Evolutionary conservation across 2,113 vertebrate species (phyloP).

Genomic region (Athene noctua): DNA sequence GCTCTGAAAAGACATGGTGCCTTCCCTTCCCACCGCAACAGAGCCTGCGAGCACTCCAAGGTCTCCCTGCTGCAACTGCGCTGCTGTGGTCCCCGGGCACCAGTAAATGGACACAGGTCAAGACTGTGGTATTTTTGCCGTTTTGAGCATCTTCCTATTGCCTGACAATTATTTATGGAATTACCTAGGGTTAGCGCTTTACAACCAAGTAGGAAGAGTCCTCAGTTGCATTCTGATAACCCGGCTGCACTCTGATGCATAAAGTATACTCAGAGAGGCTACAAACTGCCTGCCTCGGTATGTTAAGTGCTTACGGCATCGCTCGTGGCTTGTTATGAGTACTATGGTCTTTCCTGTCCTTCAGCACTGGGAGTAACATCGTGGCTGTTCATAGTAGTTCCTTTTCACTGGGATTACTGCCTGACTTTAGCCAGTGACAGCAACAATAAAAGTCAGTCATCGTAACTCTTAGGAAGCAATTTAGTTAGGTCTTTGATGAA

Average conservation of each 20-base stretch:
- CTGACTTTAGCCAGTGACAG: background rate
- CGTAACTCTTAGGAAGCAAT: constrained; percentile 5
- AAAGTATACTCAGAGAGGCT: background rate
- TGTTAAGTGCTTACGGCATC: background rate
- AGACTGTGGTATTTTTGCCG: background rate
- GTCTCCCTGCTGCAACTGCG: background rate
- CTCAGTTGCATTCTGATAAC: background rate
- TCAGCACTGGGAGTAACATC: background rate
- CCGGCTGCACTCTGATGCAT: background rate
- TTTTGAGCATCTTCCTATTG: background rate
- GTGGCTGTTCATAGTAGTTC: background rate
- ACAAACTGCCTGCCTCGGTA: background rate
- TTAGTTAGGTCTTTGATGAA: background rate
- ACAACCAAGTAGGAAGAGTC: background rate
- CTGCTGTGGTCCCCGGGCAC: background rate
- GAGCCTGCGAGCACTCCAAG: background rate
- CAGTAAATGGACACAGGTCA: background rate
- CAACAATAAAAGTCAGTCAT: background rate
- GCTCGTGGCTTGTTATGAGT: background rate
- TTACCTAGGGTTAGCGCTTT: background rate
- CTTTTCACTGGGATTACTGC: background rate
- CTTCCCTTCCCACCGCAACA: background rate
- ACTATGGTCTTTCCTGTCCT: background rate
- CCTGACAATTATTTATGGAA: background rate
- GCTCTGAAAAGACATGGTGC: background rate